A percentile compares a stretch with the other conserved stretches of the same genome.
phyloP scores from a whole-genome alignment of 2,888 invertebrate species.

The Sussaba pulchella region DNA sequence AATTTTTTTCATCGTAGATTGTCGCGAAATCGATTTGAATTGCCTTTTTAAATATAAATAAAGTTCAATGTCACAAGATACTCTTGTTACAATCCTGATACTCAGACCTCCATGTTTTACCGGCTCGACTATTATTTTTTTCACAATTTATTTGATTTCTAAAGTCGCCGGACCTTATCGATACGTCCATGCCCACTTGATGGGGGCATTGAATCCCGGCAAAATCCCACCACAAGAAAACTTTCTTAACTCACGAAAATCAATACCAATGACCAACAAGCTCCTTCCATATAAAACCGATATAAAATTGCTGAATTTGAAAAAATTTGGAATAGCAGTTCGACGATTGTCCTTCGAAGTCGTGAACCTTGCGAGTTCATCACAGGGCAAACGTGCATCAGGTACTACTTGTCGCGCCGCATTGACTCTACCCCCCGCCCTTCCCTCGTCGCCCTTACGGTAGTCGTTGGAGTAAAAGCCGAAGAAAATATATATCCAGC shows the following conservation, averaged over 20 bases:
- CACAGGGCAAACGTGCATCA: slow-evolving; percentile 14
- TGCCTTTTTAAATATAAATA: not conserved
- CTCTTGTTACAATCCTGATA: not conserved
- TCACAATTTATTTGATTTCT: not conserved
- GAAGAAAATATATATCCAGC: slow-evolving; percentile 12
- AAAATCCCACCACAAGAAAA: no score
- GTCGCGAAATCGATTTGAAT: slow-evolving; percentile 4
- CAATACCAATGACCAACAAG: no score
- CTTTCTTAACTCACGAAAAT: no score
- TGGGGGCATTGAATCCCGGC: no score
- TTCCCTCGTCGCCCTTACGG: no score
- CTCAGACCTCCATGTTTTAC: not conserved
- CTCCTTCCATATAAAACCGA: no score
- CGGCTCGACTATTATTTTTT: not conserved
- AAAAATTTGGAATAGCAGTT: no score
- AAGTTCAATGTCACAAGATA: not conserved
- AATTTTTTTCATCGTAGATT: slow-evolving; percentile 2
- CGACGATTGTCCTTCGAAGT: slow-evolving; percentile 15
- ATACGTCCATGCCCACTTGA: no score
- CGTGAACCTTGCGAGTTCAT: slow-evolving; percentile 2
- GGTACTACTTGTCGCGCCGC: slow-evolving; percentile 32
- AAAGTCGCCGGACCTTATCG: not conserved
- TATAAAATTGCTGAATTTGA: no score
- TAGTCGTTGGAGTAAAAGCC: slow-evolving; percentile 42
- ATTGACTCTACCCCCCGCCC: slow-evolving; percentile 15